Percentiles rank a stretch among this genome's conserved stretches.
Conservation (phyloP, 2,113 vertebrate genomes). For the Phrynosoma platyrhinos region DNA sequence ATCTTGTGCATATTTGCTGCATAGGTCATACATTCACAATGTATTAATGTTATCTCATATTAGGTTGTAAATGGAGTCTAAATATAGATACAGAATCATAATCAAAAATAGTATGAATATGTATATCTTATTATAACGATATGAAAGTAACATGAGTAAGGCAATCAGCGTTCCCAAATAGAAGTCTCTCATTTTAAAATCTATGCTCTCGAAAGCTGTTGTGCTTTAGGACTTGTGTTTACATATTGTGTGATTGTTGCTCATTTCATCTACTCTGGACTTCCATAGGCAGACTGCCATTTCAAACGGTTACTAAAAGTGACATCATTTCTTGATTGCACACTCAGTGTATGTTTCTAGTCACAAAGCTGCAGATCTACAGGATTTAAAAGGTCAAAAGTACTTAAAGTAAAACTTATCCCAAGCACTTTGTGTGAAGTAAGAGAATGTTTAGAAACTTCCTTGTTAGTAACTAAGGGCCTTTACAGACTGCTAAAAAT, state of each 20-base stretch:
- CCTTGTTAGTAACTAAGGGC: neutral
- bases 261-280: neutral
- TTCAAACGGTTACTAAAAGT: neutral
- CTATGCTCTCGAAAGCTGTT: neutral
- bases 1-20: neutral
- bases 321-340: neutral
- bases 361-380: neutral
- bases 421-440: neutral
- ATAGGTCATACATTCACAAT: neutral
- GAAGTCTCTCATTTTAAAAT: neutral
- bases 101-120: neutral
- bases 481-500: no score
- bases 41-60: neutral
- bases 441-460: neutral
- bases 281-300: neutral
- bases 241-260: neutral
- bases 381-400: neutral
- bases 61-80: neutral
- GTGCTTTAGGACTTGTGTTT: neutral
- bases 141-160: constrained; percentile 2
- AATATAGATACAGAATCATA: neutral
- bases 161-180: neutral
- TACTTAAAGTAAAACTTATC: neutral
- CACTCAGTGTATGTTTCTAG: neutral
- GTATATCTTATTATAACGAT: neutral